phyloP scores from a whole-genome alignment of 2,888 invertebrate species.

The Drosophila quinaria region DNA sequence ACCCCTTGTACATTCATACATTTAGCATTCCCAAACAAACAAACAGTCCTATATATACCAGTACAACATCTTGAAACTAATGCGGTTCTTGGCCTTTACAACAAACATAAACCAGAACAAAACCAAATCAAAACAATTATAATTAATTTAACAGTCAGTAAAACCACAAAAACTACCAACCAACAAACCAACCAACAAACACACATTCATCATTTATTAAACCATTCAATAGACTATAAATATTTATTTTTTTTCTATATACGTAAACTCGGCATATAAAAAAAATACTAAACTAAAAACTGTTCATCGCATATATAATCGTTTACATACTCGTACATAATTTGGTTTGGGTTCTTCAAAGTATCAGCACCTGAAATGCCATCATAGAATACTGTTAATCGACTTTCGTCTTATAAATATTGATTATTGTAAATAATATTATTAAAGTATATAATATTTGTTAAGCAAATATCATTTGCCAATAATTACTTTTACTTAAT shows the following conservation, averaged over 20 bases:
- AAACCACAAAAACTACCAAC: constrained; percentile 36
- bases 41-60: constrained; percentile 17
- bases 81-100: constrained; percentile 66
- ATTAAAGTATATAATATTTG: constrained; percentile 32
- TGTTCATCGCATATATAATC: constrained; percentile 49
- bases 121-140: constrained; percentile 16
- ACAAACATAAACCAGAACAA: constrained; percentile 15
- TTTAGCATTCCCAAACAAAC: constrained; percentile 37
- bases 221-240: constrained; percentile 45
- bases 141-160: constrained; percentile 39
- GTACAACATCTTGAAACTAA: constrained; percentile 57
- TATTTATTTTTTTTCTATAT: constrained; percentile 16
- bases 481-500: constrained; percentile 24
- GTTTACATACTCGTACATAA: constrained; percentile 53
- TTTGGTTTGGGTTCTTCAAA: constrained; percentile 77
- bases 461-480: constrained; percentile 41
- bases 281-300: constrained; percentile 26
- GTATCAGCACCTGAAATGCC: constrained; percentile 45
- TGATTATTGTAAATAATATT: constrained; percentile 56
- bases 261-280: constrained; percentile 20
- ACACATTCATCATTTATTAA: constrained; percentile 51
- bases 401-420: constrained; percentile 25
- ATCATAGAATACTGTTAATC: constrained; percentile 34
- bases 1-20: constrained; percentile 63
- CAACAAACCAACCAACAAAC: constrained; percentile 27